These are phyloP conservation scores for Xylophagus ater DNA, from an alignment of 2,888 invertebrate species.

Conservation along the genomic window DNA sequence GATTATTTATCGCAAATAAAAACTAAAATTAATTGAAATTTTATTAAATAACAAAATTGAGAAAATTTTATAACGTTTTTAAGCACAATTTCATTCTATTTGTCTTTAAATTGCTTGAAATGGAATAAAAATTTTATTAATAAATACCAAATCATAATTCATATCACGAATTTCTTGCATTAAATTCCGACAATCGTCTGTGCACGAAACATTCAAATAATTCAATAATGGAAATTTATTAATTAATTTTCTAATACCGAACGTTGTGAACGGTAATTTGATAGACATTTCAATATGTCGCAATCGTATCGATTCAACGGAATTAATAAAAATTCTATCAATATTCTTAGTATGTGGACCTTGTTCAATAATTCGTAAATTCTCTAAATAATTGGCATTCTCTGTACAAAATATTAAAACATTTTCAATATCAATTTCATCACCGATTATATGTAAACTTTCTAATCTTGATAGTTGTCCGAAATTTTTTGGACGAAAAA, in stretches of 20 bases:
- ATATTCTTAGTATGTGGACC: constrained; percentile 4
- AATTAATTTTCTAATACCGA: constrained; percentile 11
- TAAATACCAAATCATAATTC: constrained; percentile 18
- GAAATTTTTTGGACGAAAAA: constrained; percentile 8
- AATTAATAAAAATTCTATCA: constrained; percentile 14
- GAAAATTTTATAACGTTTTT: no score
- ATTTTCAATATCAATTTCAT: constrained; percentile 14
- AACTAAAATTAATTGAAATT: no score
- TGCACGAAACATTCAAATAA: constrained; percentile 16
- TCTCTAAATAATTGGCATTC: constrained; percentile 15
- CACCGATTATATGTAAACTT: constrained; percentile 15
- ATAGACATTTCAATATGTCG: constrained; percentile 16
- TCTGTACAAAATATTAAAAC: constrained; percentile 15
- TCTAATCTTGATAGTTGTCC: constrained; percentile 15
- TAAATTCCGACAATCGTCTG: constrained; percentile 13
- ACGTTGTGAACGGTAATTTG: constrained; percentile 13
- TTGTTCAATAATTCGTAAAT: constrained; percentile 14
- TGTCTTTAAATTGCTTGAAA: no score
- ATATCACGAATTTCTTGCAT: constrained; percentile 14
- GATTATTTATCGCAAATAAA: no score
- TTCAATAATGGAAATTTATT: constrained; percentile 14
- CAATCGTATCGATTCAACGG: constrained; percentile 8
- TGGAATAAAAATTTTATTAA: constrained; percentile 16
- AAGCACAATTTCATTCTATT: no score
- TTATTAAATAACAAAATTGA: no score